Conservation (phyloP, 2,888 invertebrate species). For the Heliothis peltigera region DNA sequence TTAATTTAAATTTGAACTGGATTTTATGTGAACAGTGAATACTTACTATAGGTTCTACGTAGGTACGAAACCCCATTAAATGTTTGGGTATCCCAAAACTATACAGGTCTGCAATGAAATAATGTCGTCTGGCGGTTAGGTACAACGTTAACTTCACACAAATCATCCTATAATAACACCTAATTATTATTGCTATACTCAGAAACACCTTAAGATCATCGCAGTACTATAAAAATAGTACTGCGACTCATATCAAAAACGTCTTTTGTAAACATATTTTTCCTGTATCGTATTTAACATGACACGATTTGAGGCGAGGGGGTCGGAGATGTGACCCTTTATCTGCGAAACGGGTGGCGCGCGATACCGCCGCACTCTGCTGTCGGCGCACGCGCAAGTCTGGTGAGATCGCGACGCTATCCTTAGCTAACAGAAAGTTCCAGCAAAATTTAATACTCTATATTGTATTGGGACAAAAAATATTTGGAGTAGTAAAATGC, state of each 20-base stretch:
- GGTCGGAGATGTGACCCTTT: slow-evolving; percentile 58
- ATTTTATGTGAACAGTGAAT: too few species aligned
- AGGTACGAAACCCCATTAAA: too few species aligned
- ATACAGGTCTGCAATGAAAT: too few species aligned
- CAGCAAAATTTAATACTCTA: slow-evolving; percentile 4
- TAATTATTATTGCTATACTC: too few species aligned
- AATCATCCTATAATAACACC: too few species aligned
- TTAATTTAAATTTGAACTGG: too few species aligned
- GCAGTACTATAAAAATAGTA: too few species aligned
- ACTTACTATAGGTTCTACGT: too few species aligned
- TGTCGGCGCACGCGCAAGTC: slow-evolving; percentile 46
- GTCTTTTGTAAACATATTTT: slow-evolving; percentile 31
- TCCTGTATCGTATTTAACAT: slow-evolving; percentile 30
- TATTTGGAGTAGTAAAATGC: background rate
- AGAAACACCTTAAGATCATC: too few species aligned
- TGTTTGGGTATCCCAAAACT: too few species aligned
- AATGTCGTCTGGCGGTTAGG: too few species aligned
- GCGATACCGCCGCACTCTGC: slow-evolving; percentile 45
- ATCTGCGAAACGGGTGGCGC: slow-evolving; percentile 39
- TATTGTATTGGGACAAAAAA: background rate
- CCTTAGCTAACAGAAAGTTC: slow-evolving; percentile 25
- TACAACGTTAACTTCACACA: too few species aligned
- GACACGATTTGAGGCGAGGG: slow-evolving; percentile 45
- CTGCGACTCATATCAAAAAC: slow-evolving; percentile 6
- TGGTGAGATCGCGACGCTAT: slow-evolving; percentile 39